A percentile compares a stretch with the other conserved stretches of the same genome.
Evolutionary conservation across 2,797 vertebrate genomes (phyloP).

Genomic region (Carduelis carduelis): DNA sequence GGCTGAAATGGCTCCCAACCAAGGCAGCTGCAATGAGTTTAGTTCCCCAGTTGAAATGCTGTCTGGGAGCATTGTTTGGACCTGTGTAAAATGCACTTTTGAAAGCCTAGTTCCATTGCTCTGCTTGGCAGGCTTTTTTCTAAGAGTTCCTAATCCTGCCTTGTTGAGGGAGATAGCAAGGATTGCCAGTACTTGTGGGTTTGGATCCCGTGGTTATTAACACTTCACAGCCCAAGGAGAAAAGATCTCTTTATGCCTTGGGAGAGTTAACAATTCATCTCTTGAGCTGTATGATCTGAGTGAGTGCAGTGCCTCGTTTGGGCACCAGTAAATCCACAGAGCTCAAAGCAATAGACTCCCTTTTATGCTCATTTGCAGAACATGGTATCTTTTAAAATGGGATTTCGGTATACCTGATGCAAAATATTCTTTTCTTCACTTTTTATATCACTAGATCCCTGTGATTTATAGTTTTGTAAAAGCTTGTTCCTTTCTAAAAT

Average conservation of each 20-base stretch:
- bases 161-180: not conserved
- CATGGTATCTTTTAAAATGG: not conserved
- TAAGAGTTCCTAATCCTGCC: not conserved
- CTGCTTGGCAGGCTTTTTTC: not conserved
- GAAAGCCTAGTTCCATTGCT: not conserved
- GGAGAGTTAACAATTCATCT: not conserved
- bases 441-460: not conserved
- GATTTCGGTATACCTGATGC: not conserved
- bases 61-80: not conserved
- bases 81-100: accelerated
- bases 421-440: not conserved
- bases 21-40: not conserved
- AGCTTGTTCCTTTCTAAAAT: not conserved
- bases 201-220: not conserved
- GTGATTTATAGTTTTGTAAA: not conserved
- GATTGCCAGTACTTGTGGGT: not conserved
- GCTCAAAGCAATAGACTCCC: not conserved
- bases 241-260: not conserved
- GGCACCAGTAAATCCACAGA: not conserved
- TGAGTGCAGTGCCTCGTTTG: not conserved
- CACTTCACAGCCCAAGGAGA: not conserved
- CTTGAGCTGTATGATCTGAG: not conserved
- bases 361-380: not conserved
- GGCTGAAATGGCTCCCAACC: not conserved
- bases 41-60: not conserved